phyloP scores from a whole-genome alignment of 2,113 vertebrate species.

The Halichoerus grypus region DNA sequence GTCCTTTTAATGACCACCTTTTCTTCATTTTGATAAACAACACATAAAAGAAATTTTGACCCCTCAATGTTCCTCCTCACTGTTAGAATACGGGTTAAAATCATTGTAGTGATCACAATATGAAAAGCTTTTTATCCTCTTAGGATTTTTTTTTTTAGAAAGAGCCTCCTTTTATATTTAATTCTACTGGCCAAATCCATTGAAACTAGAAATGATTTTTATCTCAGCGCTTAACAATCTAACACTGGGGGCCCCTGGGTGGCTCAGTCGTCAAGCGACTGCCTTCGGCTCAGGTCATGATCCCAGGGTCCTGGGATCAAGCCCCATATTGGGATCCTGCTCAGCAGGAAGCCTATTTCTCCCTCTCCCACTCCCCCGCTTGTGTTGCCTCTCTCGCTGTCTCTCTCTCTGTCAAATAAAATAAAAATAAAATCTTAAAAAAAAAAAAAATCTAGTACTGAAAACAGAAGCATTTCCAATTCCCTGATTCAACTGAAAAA shows the following conservation, averaged over 20 bases:
- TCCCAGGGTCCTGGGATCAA: too few relatives aligned
- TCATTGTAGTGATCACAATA: constrained; percentile 50
- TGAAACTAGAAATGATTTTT: constrained; percentile 67
- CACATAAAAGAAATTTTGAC: neutral
- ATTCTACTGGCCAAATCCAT: constrained; percentile 48
- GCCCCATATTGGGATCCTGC: too few relatives aligned
- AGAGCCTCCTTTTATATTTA: constrained; percentile 43
- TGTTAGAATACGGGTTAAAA: constrained; percentile 11
- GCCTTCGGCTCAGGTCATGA: too few relatives aligned
- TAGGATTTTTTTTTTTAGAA: constrained; percentile 40
- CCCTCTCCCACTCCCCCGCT: too few relatives aligned
- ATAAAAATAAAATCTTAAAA: too few relatives aligned
- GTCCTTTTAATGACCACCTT: neutral
- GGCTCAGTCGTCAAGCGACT: too few relatives aligned
- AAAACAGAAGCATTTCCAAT: constrained; percentile 31
- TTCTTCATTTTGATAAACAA: constrained; percentile 34
- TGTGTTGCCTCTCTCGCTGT: too few relatives aligned
- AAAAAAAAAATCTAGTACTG: constrained; percentile 27
- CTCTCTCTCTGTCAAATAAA: too few relatives aligned
- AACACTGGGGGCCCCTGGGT: neutral
- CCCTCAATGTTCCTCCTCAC: neutral
- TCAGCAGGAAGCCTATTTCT: too few relatives aligned
- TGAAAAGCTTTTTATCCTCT: constrained; percentile 56
- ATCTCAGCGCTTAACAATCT: constrained; percentile 59
- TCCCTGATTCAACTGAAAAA: neutral